Conservation (phyloP, 2,888 invertebrate species). For the Drosophila basisetae region DNA sequence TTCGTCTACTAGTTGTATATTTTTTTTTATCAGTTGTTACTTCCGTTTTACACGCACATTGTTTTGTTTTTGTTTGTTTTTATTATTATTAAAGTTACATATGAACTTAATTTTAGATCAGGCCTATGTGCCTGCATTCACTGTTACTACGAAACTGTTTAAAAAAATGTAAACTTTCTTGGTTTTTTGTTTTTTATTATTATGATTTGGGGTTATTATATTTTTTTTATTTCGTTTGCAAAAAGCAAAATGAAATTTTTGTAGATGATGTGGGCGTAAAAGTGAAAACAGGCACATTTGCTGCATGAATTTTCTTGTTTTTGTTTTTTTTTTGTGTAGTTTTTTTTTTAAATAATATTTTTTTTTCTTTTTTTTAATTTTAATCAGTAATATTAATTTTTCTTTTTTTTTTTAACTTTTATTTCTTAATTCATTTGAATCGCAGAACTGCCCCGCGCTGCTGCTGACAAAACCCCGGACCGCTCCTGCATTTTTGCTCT, state of each 20-base stretch:
- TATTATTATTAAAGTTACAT: constrained; percentile 80
- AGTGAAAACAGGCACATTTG: constrained; percentile 50
- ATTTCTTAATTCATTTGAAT: constrained; percentile 55
- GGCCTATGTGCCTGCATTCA: constrained; percentile 47
- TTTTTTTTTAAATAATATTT: constrained; percentile 61
- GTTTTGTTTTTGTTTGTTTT: constrained; percentile 54
- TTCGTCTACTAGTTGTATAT: constrained; percentile 39
- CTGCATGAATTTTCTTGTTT: constrained; percentile 62
- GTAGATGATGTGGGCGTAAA: constrained; percentile 41
- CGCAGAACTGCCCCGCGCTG: constrained; percentile 64
- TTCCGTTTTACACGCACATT: constrained; percentile 49
- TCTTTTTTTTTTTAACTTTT: constrained; percentile 38
- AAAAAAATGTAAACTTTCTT: constrained; percentile 32
- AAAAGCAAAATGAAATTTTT: constrained; percentile 44
- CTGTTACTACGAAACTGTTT: constrained; percentile 46
- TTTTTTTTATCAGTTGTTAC: constrained; percentile 4
- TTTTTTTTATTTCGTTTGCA: constrained; percentile 32
- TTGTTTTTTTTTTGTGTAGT: constrained; percentile 59
- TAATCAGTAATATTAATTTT: constrained; percentile 78
- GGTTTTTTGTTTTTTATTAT: constrained; percentile 5
- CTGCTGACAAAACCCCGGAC: constrained; percentile 25
- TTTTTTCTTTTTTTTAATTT: constrained; percentile 66
- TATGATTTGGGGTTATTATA: constrained; percentile 9
- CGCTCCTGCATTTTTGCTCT: constrained; percentile 6
- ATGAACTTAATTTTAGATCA: constrained; percentile 75